Base-by-base conservation (phyloP, 2,113 vertebrate genomes). In the Tychaedon coryphoeus region DNA sequence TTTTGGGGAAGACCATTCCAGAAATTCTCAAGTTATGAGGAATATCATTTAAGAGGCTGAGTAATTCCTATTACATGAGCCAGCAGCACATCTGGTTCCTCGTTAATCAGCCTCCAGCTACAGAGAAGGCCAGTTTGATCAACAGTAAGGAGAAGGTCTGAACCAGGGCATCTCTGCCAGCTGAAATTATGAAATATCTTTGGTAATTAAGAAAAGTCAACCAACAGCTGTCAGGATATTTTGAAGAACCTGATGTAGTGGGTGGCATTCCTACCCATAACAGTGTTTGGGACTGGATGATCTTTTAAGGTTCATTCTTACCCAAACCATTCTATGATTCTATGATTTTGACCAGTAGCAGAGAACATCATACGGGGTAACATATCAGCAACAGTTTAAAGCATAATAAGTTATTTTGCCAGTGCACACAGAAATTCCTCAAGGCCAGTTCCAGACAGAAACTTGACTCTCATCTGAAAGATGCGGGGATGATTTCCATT, bases 11-110 rank as follows among this genome's bases (percentile, higher is more conserved):
- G 47, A 73, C 6, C 10, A 51, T 5, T 66, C 36, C 38, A 64
- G 69, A 87, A 92, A 91, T 93, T 78, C 45, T 56, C 69, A 89
- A 26, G 40, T 78, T 79, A 86, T 79, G 34, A 90, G 70, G 76
- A 82, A 65, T 20, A 75, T 9, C 10, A 70, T 53, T 66, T 22
- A 66, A 56, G 31, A 71, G 13, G 29, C 34, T 70, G 29, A 5
- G 5, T 45, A 90, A 87, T 85, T 65, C 47, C 50, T 61, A 34
- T 20, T 65, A 36, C 4, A 11, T 75, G 57, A 94, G 8, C 29
- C 18, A 79, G 64, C 48, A 89, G 53, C 42, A 51, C 14, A 70
- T 40, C 29, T 90, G 38, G 4, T n/a, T 90, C 60, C 50, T 69
- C 5, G 0, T 58, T 65, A 36, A 81, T 92, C 43, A 87, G 58